Evolutionary conservation across 2,888 invertebrate genomes (phyloP).

Genomic region (Catocala nupta): DNA sequence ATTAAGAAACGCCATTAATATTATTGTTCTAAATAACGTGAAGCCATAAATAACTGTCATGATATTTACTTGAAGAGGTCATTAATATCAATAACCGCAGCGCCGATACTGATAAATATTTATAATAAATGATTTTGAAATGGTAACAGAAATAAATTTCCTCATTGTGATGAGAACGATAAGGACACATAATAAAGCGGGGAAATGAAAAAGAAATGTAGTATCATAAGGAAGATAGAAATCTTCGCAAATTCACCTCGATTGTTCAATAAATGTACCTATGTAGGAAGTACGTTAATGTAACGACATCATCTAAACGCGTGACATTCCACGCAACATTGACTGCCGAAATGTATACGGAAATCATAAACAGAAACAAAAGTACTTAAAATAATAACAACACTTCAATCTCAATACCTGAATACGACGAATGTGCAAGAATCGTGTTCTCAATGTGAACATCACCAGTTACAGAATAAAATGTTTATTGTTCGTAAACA

Average conservation of each 20-base stretch:
- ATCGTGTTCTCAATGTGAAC: slow-evolving; percentile 6
- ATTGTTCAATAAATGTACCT: slow-evolving; percentile 9
- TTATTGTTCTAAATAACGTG: background rate
- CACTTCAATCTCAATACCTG: background rate
- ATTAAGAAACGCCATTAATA: no score
- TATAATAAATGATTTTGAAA: background rate
- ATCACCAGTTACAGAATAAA: slow-evolving; percentile 8
- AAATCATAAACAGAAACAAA: slow-evolving; percentile 14
- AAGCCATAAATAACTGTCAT: background rate
- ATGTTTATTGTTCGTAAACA: slow-evolving; percentile 15
- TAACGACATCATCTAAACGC: slow-evolving; percentile 13
- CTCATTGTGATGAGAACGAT: background rate
- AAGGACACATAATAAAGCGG: background rate
- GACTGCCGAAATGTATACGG: slow-evolving; percentile 4
- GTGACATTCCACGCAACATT: slow-evolving; percentile 3
- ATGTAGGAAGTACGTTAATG: background rate
- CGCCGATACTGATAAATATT: background rate
- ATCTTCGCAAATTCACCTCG: slow-evolving; percentile 7
- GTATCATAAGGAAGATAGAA: background rate
- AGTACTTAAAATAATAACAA: slow-evolving; percentile 15
- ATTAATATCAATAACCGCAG: background rate
- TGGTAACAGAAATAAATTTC: slow-evolving; percentile 1
- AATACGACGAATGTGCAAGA: slow-evolving; percentile 1
- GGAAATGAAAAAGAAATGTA: background rate
- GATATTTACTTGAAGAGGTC: no score